Conservation (phyloP, 1,140 invertebrate species). For the Penaeus japonicus region DNA sequence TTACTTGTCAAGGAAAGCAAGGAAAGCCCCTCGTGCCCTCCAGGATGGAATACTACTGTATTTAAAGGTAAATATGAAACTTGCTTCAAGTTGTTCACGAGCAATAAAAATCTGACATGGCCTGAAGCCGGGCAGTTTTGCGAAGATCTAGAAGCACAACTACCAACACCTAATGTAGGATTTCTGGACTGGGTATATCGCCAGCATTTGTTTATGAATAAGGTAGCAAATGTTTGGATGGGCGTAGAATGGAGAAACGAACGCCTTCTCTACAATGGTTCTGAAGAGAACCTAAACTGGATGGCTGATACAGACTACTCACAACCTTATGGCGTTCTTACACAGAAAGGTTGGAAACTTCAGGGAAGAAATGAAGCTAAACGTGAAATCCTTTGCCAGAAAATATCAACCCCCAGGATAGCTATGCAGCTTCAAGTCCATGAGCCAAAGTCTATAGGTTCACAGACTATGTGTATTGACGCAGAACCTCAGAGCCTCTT, state of each 20-base stretch:
- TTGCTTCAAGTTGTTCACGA: conserved; percentile 33
- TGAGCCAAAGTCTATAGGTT: neutral
- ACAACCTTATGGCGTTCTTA: neutral
- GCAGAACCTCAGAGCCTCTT: neutral
- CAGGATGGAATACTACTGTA: neutral
- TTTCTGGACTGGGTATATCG: conserved; percentile 53
- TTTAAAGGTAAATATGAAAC: neutral
- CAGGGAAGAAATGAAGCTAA: neutral
- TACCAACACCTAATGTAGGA: conserved; percentile 42
- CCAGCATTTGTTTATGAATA: neutral
- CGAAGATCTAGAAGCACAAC: neutral
- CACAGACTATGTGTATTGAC: conserved; percentile 32
- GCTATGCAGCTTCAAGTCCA: neutral
- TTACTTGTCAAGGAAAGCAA: neutral
- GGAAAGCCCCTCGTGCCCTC: neutral
- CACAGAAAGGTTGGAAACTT: conserved; percentile 21
- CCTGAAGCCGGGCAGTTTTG: conserved; percentile 31
- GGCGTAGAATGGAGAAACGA: neutral
- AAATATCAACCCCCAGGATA: neutral
- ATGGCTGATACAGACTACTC: conserved; percentile 26
- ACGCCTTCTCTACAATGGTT: conserved; percentile 15
- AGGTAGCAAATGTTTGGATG: conserved; percentile 34
- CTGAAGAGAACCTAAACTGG: conserved; percentile 36
- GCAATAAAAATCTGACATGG: conserved; percentile 11
- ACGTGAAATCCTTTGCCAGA: conserved; percentile 20